Evolutionary conservation across 2,113 vertebrate genomes (phyloP), one percentile per base, ranked within the genome.

Genomic region (Rhodinocichla rosea): DNA sequence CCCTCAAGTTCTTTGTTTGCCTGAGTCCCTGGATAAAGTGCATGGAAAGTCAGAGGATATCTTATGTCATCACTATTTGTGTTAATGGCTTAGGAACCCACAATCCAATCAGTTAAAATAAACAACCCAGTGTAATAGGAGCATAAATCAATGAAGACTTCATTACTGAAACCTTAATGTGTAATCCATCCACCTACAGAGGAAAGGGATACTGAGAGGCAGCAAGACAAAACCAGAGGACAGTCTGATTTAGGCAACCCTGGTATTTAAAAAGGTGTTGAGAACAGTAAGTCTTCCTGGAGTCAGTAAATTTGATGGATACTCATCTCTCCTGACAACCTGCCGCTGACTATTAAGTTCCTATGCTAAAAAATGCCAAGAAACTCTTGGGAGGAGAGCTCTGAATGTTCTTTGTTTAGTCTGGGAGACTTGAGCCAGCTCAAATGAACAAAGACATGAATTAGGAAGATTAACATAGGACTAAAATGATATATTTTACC

Each of bases 101-200:
- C 96, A 96, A 96, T 91, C 95, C 87, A 95, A 96, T 97, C 96
- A 94, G 94, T 96, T 96, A 97, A 97, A 94, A 97, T 95, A 97
- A 97, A 97, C 94, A 97, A 89, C 83, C 83, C 53, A 75, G 89
- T 96, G 96, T 95, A 97, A 96, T 93, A 95, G 85, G 96, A 95
- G 81, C 86, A 96, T 97, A 96, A 97, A 97, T 97, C 97, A 96
- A 96, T 94, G 92, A 92, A 96, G 92, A 96, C 91, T 96, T 97
- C 94, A 96, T 95, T 96, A 95, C 96, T 96, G 95, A 97, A 97
- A 96, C 78, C 85, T 96, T 96, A 97, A 80, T 97, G 93, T 95
- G 96, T 88, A 96, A 96, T 97, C 93, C 90, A 96, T 97, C 92
- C 94, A 95, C 93, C 93, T 87, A 95, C 92, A 89, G 75, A 94